phyloP scores from a whole-genome alignment of 2,797 vertebrate genomes.

The Distichodus sexfasciatus region DNA sequence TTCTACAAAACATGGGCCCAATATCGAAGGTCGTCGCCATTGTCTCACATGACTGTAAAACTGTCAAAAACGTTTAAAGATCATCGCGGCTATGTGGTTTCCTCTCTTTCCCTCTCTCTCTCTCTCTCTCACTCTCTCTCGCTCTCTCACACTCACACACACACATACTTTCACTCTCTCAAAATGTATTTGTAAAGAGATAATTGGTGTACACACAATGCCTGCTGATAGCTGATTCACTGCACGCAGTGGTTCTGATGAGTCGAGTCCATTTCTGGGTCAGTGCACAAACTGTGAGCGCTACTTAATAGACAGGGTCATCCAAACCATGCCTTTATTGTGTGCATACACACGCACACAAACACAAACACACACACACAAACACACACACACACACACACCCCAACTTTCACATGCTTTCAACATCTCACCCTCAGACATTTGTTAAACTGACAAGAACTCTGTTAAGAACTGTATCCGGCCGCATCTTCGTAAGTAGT shows the following conservation, averaged over 20 bases:
- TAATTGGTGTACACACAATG: conserved; percentile 59
- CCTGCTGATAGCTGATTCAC: conserved; percentile 67
- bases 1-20: no score
- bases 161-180: neutral
- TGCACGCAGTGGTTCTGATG: conserved; percentile 73
- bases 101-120: neutral
- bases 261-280: conserved; percentile 75
- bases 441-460: conserved; percentile 41
- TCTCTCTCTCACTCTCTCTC: conserved; percentile 21
- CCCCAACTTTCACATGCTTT: conserved; percentile 24
- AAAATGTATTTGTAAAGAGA: conserved; percentile 4
- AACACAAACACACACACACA: conserved; percentile 24
- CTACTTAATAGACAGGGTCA: conserved; percentile 36
- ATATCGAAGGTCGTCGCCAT: no score
- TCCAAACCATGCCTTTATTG: conserved; percentile 31
- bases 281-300: conserved; percentile 54
- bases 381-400: conserved; percentile 23
- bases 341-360: neutral
- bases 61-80: no score
- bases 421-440: conserved; percentile 46
- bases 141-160: neutral
- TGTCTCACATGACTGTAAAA: no score
- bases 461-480: conserved; percentile 14
- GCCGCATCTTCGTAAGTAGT: conserved; percentile 60
- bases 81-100: no score